phyloP scores from a whole-genome alignment of 2,888 invertebrate genomes.

The Megastigmus dorsalis region DNA sequence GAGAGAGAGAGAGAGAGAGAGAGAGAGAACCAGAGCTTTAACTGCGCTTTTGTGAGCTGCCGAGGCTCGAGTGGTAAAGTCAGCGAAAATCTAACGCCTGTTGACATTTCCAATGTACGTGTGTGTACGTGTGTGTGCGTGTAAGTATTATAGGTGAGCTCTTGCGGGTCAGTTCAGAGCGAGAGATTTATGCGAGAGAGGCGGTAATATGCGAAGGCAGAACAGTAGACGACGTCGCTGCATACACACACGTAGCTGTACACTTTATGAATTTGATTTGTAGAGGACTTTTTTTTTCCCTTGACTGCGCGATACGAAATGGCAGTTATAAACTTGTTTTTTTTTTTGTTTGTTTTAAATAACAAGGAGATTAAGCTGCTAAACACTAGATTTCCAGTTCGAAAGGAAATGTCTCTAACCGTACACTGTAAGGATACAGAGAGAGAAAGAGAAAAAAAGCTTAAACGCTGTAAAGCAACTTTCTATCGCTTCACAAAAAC shows the following conservation, averaged over 20 bases:
- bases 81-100: slow-evolving; percentile 55
- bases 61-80: too few species aligned
- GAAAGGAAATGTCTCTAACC: neutral
- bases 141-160: too few species aligned
- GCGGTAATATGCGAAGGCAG: neutral
- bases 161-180: too few species aligned
- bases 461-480: too few species aligned
- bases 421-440: too few species aligned
- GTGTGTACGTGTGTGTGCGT: neutral
- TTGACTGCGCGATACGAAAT: too few species aligned
- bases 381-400: neutral
- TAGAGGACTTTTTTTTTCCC: too few species aligned
- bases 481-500: too few species aligned
- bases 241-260: too few species aligned
- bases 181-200: slow-evolving; percentile 30
- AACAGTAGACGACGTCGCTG: slow-evolving; percentile 25
- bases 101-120: slow-evolving; percentile 34
- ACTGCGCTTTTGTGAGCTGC: slow-evolving; percentile 30
- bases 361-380: neutral
- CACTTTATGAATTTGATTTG: too few species aligned
- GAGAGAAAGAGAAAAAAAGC: neutral
- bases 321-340: too few species aligned
- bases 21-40: slow-evolving; percentile 21
- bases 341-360: neutral
- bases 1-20: neutral